These are phyloP conservation scores for Dolichopus griseipennis DNA, from an alignment of 2,888 invertebrate species.

Conservation along the genomic window DNA sequence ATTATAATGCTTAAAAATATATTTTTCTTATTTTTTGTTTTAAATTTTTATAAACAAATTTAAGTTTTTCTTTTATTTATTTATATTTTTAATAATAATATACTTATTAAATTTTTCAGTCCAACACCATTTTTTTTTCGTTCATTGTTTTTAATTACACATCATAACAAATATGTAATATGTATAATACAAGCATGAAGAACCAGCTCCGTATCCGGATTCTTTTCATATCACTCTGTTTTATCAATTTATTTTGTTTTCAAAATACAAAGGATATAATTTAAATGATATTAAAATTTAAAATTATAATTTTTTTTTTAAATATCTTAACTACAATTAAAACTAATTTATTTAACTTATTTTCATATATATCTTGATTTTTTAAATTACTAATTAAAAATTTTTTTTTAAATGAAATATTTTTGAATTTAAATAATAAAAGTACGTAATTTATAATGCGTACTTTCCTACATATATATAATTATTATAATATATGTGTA, in stretches of 20 bases:
- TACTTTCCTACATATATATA: neutral
- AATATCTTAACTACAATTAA: neutral
- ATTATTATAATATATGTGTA: neutral
- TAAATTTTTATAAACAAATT: too few species aligned
- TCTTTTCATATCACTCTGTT: neutral
- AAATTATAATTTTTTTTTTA: neutral
- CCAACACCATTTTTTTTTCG: neutral
- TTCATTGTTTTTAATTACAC: neutral
- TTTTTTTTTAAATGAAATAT: too few species aligned
- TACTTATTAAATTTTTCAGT: neutral
- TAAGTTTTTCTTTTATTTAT: too few species aligned
- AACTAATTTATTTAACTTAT: neutral
- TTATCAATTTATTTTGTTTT: neutral
- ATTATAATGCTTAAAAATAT: too few species aligned
- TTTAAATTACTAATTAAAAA: too few species aligned
- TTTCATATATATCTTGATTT: neutral
- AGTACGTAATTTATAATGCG: too few species aligned
- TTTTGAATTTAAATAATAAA: too few species aligned
- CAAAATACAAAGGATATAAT: neutral
- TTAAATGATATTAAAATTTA: neutral
- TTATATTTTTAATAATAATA: too few species aligned
- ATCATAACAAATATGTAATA: neutral
- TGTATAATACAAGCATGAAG: neutral
- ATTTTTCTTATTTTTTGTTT: too few species aligned
- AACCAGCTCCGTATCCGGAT: neutral